phyloP scores from a whole-genome alignment of 2,113 vertebrate genomes.

The Mugil cephalus region DNA sequence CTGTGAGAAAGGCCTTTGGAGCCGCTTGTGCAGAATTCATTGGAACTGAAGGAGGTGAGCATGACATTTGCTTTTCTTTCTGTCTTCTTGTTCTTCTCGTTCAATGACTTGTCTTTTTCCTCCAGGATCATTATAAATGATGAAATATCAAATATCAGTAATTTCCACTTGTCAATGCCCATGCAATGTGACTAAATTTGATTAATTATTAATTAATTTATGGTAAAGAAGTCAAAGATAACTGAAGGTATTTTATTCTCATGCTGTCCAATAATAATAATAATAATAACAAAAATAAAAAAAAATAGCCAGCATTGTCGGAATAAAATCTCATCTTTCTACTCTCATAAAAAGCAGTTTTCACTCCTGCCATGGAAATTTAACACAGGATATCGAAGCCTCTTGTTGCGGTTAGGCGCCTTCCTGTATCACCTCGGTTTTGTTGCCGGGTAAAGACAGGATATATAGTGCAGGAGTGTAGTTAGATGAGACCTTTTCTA shows the following conservation, averaged over 20 bases:
- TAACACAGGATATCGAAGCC: slow-evolving; percentile 45
- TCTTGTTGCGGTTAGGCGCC: slow-evolving; percentile 55
- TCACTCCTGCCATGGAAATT: slow-evolving; percentile 47
- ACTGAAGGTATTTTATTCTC: neutral
- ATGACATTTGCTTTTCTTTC: neutral
- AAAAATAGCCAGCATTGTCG: neutral
- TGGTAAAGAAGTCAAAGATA: neutral
- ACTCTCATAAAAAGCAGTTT: neutral
- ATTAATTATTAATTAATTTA: neutral
- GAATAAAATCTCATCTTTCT: slow-evolving; percentile 7
- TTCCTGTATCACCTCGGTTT: slow-evolving; percentile 51
- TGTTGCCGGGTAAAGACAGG: neutral
- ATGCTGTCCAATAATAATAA: too few species aligned
- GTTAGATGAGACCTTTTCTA: neutral
- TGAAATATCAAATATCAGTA: neutral
- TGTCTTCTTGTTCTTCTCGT: neutral
- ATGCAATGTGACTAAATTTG: neutral
- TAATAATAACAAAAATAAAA: too few species aligned
- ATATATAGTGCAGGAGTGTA: too few species aligned
- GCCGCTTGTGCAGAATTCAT: neutral
- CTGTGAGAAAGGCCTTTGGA: neutral
- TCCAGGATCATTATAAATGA: neutral
- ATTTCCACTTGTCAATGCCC: neutral
- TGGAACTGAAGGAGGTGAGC: slow-evolving; percentile 46
- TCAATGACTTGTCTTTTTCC: neutral